Conservation (phyloP, 92 coral and sea anemone genomes). For the Meandrina meandrites region DNA sequence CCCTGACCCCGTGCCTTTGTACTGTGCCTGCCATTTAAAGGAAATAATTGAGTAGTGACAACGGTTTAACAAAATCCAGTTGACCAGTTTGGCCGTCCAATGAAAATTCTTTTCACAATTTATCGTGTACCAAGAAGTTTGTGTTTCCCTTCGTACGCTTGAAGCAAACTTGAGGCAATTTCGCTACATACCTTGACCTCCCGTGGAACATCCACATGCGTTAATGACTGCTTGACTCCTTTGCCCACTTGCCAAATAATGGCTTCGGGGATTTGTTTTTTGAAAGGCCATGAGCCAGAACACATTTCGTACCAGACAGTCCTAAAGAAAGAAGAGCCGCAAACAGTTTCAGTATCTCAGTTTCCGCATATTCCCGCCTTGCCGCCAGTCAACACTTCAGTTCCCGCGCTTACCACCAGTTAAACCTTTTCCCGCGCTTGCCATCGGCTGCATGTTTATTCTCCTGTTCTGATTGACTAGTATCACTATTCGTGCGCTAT, state of each 20-base stretch:
- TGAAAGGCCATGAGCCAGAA: conserved; percentile 96
- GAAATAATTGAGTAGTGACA: no score
- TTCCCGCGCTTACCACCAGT: neutral
- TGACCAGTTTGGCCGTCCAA: no score
- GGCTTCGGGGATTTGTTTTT: conserved; percentile 75
- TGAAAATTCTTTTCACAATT: no score
- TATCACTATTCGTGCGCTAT: neutral
- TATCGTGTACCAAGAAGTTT: no score
- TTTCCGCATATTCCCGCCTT: no score
- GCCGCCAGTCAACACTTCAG: no score
- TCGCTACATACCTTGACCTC: conserved; percentile 81
- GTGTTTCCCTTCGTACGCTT: neutral
- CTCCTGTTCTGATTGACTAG: neutral
- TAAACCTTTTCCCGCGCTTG: neutral
- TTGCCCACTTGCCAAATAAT: conserved; percentile 94
- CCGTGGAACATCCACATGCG: conserved; percentile 53
- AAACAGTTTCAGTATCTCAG: neutral
- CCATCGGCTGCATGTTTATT: neutral
- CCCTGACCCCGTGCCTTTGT: neutral
- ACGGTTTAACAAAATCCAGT: no score
- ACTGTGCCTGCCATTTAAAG: no score
- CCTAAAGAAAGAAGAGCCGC: conserved; percentile 25
- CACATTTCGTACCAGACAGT: conserved; percentile 96
- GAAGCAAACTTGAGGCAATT: neutral
- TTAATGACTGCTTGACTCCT: conserved; percentile 81